Conservation (phyloP, 35 echinoderm and acorn worm species). For the Chiridota heheva region DNA sequence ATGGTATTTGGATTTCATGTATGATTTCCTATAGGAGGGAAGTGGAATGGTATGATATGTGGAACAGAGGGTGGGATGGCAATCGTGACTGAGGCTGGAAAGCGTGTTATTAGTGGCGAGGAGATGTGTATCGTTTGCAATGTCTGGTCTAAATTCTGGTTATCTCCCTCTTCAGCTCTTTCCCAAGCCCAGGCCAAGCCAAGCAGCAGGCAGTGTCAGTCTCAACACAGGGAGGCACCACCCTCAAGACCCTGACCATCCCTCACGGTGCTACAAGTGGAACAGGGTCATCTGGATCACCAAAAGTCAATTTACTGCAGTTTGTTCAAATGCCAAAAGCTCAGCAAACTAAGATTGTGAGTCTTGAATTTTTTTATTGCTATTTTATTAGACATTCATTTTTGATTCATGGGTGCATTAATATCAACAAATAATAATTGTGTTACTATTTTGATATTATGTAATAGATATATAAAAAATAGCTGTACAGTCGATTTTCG, state of each 20-base stretch:
- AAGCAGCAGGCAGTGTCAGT: slow-evolving; percentile 59
- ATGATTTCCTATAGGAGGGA: too few relatives aligned
- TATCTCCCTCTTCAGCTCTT: neutral
- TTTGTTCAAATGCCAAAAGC: slow-evolving; percentile 75
- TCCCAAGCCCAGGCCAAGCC: slow-evolving; percentile 35
- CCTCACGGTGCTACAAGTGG: slow-evolving; percentile 40
- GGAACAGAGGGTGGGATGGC: too few relatives aligned
- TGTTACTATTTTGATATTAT: neutral
- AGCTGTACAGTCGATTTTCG: neutral
- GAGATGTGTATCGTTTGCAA: too few relatives aligned
- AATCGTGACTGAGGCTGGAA: too few relatives aligned
- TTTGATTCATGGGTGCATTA: too few relatives aligned
- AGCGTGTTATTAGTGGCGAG: too few relatives aligned
- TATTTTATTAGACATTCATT: neutral
- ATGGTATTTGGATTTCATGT: too few relatives aligned
- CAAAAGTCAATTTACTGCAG: slow-evolving; percentile 85
- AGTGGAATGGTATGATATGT: too few relatives aligned
- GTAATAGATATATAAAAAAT: neutral
- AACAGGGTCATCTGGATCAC: slow-evolving; percentile 35
- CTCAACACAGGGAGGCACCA: slow-evolving; percentile 54
- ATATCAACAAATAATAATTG: too few relatives aligned
- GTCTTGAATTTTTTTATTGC: neutral
- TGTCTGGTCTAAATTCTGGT: too few relatives aligned
- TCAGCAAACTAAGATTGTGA: slow-evolving; percentile 49
- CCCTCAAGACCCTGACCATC: slow-evolving; percentile 76